These are phyloP conservation scores for Meloidogyne hapla DNA, from an alignment of 1,140 invertebrate genomes.

Conservation along the genomic window DNA sequence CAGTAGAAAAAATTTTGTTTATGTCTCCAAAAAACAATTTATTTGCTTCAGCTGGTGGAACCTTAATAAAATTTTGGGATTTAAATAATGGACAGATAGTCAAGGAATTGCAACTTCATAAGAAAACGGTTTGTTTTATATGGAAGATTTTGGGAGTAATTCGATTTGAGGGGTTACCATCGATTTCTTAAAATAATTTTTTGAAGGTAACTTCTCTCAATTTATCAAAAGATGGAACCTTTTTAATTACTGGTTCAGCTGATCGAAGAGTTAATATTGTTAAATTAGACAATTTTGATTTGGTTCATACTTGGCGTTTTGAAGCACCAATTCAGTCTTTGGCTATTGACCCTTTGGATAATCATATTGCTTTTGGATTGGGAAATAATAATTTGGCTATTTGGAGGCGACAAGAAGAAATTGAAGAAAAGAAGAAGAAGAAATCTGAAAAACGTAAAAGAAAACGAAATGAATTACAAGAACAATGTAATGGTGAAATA, in stretches of 20 bases:
- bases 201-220: conserved; percentile 59
- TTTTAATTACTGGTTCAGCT: conserved; percentile 82
- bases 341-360: conserved; percentile 77
- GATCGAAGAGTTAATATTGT: conserved; percentile 91
- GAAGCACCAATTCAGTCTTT: conserved; percentile 85
- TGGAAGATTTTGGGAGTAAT: conserved; percentile 71
- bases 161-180: no score
- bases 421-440: conserved; percentile 5
- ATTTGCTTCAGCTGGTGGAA: conserved; percentile 85
- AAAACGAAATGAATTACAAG: background rate
- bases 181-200: conserved; percentile 9
- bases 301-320: conserved; percentile 83
- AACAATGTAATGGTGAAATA: background rate
- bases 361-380: conserved; percentile 83
- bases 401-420: conserved; percentile 69
- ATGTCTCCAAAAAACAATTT: conserved; percentile 78
- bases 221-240: conserved; percentile 76
- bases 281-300: conserved; percentile 73
- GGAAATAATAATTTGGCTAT: conserved; percentile 78
- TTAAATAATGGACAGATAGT: conserved; percentile 77
- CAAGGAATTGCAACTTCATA: conserved; percentile 77
- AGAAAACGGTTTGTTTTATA: conserved; percentile 77
- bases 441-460: background rate
- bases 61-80: conserved; percentile 89
- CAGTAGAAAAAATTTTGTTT: conserved; percentile 85